Percentiles rank a stretch among this genome's conserved stretches.
Conservation (phyloP, 2,888 invertebrate genomes). For the Pyrrhia umbra region DNA sequence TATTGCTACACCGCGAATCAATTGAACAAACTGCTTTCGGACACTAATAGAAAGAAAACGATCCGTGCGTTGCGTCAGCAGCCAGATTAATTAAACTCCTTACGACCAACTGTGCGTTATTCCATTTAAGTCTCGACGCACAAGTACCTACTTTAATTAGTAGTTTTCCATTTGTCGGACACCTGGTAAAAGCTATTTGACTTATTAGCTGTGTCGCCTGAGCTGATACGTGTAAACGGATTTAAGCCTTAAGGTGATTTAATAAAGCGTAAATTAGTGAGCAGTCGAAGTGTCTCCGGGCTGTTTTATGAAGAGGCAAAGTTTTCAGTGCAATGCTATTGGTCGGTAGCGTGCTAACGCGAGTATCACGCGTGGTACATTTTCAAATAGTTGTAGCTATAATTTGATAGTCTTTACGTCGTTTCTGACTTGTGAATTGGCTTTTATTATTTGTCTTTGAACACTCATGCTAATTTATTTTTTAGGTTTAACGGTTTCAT, state of each 20-base stretch:
- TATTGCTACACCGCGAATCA: slow-evolving; percentile 83
- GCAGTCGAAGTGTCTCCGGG: slow-evolving; percentile 59
- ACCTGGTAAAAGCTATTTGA: slow-evolving; percentile 86
- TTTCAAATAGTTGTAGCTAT: slow-evolving; percentile 86
- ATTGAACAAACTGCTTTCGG: slow-evolving; percentile 84
- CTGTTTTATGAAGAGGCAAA: slow-evolving; percentile 77
- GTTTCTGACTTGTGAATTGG: slow-evolving; percentile 83
- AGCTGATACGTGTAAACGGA: slow-evolving; percentile 60
- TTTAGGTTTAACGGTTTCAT: slow-evolving; percentile 88
- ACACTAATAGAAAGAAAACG: slow-evolving; percentile 84
- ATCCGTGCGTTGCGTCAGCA: slow-evolving; percentile 80
- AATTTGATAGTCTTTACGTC: slow-evolving; percentile 86
- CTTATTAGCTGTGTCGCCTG: slow-evolving; percentile 78
- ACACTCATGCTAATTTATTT: slow-evolving; percentile 83
- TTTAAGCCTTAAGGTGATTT: slow-evolving; percentile 71
- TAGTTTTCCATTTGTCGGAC: slow-evolving; percentile 86
- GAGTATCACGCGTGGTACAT: slow-evolving; percentile 85
- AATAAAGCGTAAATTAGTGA: slow-evolving; percentile 72
- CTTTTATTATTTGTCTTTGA: slow-evolving; percentile 87
- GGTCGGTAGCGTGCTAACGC: slow-evolving; percentile 83
- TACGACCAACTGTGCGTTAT: slow-evolving; percentile 78
- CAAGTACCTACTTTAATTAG: slow-evolving; percentile 86
- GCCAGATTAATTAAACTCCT: slow-evolving; percentile 87
- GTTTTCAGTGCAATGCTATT: slow-evolving; percentile 81
- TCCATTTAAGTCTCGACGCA: slow-evolving; percentile 79